Conservation (phyloP, 2,113 vertebrate species). For the Peromyscus californicus region DNA sequence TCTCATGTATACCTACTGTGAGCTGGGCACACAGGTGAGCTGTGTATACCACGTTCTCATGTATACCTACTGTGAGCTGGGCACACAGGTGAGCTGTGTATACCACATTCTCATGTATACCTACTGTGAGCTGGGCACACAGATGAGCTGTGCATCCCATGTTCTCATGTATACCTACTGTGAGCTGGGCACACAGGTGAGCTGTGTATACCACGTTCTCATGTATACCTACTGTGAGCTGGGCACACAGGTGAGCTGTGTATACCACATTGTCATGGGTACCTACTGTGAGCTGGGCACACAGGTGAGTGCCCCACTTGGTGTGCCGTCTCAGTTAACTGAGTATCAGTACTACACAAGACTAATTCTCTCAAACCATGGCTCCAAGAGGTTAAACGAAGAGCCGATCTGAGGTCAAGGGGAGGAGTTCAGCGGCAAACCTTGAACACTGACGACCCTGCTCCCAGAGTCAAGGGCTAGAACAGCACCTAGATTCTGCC, state of each 20-base stretch:
- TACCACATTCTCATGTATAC: too few species aligned
- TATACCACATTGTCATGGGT: fast-evolving
- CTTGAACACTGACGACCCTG: background rate
- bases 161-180: fast-evolving
- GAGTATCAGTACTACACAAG: fast-evolving
- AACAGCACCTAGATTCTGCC: background rate
- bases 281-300: background rate
- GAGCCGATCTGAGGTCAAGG: background rate
- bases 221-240: too few species aligned
- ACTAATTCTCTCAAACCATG: background rate
- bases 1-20: fast-evolving
- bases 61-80: too few species aligned
- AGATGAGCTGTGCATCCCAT: too few species aligned
- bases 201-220: too few species aligned
- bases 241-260: too few species aligned
- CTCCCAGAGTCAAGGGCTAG: background rate
- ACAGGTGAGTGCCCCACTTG: background rate
- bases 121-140: too few species aligned
- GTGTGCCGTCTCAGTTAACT: background rate
- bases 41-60: too few species aligned
- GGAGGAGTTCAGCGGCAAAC: background rate
- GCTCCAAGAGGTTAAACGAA: background rate
- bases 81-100: too few species aligned
- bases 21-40: fast-evolving
- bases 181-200: background rate